Percentiles rank a stretch among this genome's conserved stretches.
Conservation (phyloP, 2,888 invertebrate genomes). For the Ernsta delagoae region DNA sequence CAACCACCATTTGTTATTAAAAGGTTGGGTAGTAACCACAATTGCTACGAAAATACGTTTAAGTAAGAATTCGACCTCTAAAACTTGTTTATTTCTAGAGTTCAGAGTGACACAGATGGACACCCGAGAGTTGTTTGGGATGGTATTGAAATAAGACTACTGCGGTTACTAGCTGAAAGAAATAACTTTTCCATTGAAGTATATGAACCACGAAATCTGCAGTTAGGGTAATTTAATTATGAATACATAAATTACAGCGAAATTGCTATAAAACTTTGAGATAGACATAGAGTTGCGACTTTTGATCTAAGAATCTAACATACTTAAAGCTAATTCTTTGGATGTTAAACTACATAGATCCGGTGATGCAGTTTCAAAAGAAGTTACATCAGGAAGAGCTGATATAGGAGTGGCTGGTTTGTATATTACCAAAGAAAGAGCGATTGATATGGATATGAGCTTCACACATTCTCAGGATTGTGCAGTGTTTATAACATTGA, state of each 20-base stretch:
- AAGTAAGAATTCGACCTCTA: not conserved
- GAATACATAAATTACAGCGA: too few species aligned
- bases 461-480: constrained; percentile 89
- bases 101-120: constrained; percentile 72
- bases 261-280: not conserved
- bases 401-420: constrained; percentile 90
- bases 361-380: constrained; percentile 85
- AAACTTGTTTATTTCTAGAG: constrained; percentile 49
- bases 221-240: constrained; percentile 71
- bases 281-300: too few species aligned
- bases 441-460: constrained; percentile 84
- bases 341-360: constrained; percentile 64
- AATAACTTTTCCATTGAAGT: constrained; percentile 91
- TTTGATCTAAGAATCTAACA: too few species aligned
- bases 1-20: constrained; percentile 91
- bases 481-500: constrained; percentile 90
- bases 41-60: too few species aligned
- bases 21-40: constrained; percentile 65
- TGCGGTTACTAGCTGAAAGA: constrained; percentile 85
- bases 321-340: not conserved
- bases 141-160: constrained; percentile 89
- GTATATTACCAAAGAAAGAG: constrained; percentile 86
- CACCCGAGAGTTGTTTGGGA: constrained; percentile 85
- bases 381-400: constrained; percentile 80
- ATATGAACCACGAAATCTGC: constrained; percentile 81